Evolutionary conservation across 2,888 invertebrate species (phyloP).

Genomic region (Lasius platythorax): DNA sequence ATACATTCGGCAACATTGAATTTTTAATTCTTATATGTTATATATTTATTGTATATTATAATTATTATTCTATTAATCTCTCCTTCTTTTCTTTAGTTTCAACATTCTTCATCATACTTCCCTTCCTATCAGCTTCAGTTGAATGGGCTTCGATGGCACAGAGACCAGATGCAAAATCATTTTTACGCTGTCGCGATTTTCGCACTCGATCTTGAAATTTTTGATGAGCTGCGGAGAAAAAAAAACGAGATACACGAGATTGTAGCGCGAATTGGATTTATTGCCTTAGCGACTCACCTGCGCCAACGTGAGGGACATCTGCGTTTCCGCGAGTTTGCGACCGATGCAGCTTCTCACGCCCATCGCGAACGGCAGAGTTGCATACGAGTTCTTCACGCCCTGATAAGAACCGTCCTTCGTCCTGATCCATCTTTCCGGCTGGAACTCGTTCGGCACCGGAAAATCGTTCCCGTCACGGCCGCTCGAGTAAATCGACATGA

Average conservation of each 20-base stretch:
- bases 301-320: slow-evolving; percentile 90
- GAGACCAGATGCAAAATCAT: slow-evolving; percentile 89
- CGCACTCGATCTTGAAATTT: slow-evolving; percentile 87
- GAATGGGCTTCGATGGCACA: slow-evolving; percentile 87
- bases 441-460: slow-evolving; percentile 89
- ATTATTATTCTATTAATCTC: neutral
- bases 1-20: neutral
- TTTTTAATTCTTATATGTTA: neutral
- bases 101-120: neutral
- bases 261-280: neutral
- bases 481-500: slow-evolving; percentile 95
- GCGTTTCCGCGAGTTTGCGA: slow-evolving; percentile 92
- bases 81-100: neutral
- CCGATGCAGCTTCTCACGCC: slow-evolving; percentile 95
- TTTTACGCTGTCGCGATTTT: slow-evolving; percentile 87
- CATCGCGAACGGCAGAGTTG: slow-evolving; percentile 93
- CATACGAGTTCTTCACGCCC: slow-evolving; percentile 88
- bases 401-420: slow-evolving; percentile 86
- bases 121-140: slow-evolving; percentile 83
- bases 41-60: neutral
- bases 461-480: slow-evolving; percentile 92
- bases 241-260: neutral
- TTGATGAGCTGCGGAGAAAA: slow-evolving; percentile 86
- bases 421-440: slow-evolving; percentile 93
- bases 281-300: slow-evolving; percentile 86